A percentile compares a stretch with the other conserved stretches of the same genome.
Conservation (phyloP, 1,140 invertebrate species). For the Temnothorax longispinosus region DNA sequence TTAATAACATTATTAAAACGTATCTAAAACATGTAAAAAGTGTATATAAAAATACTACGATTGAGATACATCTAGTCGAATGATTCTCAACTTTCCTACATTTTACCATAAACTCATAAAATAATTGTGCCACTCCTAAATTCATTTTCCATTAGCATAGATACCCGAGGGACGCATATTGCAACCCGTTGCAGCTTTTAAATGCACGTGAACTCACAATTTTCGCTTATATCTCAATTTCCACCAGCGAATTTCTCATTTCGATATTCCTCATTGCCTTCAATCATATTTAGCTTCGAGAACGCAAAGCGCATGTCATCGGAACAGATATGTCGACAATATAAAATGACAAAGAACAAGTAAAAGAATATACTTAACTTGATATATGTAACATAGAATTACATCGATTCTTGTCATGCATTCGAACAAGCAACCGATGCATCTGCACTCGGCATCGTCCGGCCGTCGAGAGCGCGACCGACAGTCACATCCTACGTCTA, state of each 20-base stretch:
- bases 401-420: neutral
- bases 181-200: neutral
- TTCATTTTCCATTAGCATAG: constrained; percentile 25
- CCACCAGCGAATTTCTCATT: neutral
- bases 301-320: constrained; percentile 18
- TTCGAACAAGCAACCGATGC: neutral
- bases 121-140: constrained; percentile 9
- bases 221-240: neutral
- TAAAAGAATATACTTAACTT: neutral
- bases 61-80: neutral
- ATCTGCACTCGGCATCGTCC: constrained; percentile 60
- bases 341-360: neutral
- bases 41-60: constrained; percentile 50
- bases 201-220: constrained; percentile 1
- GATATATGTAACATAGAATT: neutral
- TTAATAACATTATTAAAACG: constrained; percentile 16
- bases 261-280: neutral
- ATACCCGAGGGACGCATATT: constrained; percentile 2
- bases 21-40: constrained; percentile 47
- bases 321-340: neutral
- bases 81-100: neutral
- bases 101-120: constrained; percentile 35
- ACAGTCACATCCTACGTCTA: constrained; percentile 64
- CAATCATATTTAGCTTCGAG: constrained; percentile 2
- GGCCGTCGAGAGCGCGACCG: constrained; percentile 58